These are phyloP conservation scores for Polyploca ridens DNA, from an alignment of 2,888 invertebrate species.

Conservation along the genomic window DNA sequence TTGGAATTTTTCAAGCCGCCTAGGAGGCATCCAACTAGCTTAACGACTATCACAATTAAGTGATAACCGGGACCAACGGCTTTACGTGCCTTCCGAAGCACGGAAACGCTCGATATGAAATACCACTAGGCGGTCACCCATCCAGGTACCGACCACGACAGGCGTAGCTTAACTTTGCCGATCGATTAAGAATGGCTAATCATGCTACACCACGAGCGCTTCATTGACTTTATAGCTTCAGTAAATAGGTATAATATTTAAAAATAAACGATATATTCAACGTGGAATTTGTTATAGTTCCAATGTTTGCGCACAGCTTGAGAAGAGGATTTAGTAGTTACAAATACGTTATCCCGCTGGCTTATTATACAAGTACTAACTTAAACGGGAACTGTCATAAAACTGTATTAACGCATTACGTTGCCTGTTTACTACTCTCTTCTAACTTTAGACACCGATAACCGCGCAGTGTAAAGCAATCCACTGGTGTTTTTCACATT, in stretches of 20 bases:
- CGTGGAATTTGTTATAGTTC: conserved; percentile 19
- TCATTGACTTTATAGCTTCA: background rate
- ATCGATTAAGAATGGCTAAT: too few species aligned
- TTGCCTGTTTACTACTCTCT: background rate
- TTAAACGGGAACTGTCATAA: conserved; percentile 14
- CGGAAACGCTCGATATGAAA: too few species aligned
- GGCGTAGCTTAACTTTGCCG: too few species aligned
- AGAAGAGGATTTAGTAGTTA: conserved; percentile 38
- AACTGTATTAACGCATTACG: conserved; percentile 6
- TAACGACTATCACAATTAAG: too few species aligned
- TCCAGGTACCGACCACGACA: too few species aligned
- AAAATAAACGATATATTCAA: background rate
- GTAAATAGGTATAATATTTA: background rate
- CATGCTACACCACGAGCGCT: too few species aligned
- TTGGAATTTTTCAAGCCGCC: too few species aligned
- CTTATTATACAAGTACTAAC: conserved; percentile 11
- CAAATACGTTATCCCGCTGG: conserved; percentile 14
- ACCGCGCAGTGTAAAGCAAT: background rate
- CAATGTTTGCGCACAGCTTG: conserved; percentile 30
- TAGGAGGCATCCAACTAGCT: too few species aligned
- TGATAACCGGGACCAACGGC: too few species aligned
- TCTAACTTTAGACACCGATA: background rate
- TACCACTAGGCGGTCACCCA: too few species aligned
- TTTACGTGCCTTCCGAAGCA: too few species aligned
- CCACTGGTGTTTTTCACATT: background rate